Conservation (phyloP, 2,888 invertebrate species). For the Nudaria mundana region DNA sequence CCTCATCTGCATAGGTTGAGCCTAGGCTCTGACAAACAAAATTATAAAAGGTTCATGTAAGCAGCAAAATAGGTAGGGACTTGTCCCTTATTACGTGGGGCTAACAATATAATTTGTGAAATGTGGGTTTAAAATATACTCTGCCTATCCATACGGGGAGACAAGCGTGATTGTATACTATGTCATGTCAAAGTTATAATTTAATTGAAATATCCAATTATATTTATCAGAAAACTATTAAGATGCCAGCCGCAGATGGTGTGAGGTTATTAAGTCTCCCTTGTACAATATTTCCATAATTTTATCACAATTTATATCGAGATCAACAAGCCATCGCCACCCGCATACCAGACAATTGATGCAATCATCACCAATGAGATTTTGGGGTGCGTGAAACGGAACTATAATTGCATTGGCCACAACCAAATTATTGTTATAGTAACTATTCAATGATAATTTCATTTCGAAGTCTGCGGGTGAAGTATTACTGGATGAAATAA, state of each 20-base stretch:
- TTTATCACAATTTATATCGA: conserved; percentile 68
- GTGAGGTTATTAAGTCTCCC: conserved; percentile 50
- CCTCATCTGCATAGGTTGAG: too few relatives aligned
- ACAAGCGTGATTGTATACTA: too few relatives aligned
- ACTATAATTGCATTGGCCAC: conserved; percentile 77
- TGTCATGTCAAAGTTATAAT: too few relatives aligned
- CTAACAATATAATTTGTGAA: too few relatives aligned
- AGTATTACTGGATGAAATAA: conserved; percentile 39
- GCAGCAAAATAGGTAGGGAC: too few relatives aligned
- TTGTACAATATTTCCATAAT: conserved; percentile 57
- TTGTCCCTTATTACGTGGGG: too few relatives aligned
- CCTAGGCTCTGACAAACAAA: too few relatives aligned
- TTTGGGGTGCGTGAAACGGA: conserved; percentile 69
- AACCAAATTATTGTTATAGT: conserved; percentile 72
- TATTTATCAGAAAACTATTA: conserved; percentile 12
- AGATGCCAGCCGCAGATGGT: conserved; percentile 33
- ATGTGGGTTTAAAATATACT: too few relatives aligned
- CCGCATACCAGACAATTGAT: conserved; percentile 78
- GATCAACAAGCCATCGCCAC: conserved; percentile 73
- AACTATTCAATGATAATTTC: conserved; percentile 73
- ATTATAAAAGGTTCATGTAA: too few relatives aligned
- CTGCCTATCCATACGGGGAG: too few relatives aligned
- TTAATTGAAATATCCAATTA: not conserved
- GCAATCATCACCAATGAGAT: conserved; percentile 79
- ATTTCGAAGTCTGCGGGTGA: conserved; percentile 62